Evolutionary conservation across 2,888 invertebrate species (phyloP), one percentile per base, ranked within the genome.

Genomic region (Torymus texanus): DNA sequence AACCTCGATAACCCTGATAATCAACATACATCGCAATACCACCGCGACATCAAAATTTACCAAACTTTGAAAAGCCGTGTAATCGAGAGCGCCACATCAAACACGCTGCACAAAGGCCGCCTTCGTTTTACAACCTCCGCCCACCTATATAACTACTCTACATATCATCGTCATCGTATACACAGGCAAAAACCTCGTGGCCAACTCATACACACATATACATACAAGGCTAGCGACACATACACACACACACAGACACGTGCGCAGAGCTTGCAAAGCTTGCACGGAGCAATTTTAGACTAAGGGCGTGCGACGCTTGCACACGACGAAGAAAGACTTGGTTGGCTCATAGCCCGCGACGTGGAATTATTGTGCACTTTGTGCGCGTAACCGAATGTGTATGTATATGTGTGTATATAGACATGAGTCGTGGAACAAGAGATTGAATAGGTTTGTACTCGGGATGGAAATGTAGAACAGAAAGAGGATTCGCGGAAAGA

Each of bases 201-300:
- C 41, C 41, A 41, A 41, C 41, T 5, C 41, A 41, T 8, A 41
- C 8, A 29, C 4, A 29, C 29, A 29, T 3, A 29, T 5, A 24
- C 24, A 41, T 8, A 41, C 41, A 41, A 41, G 41, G 41, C 41
- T 41, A 8, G 41, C 41, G 41, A 41, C 41, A 41, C 41, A 1
- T 8, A 21, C 21, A 21, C 21, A 21, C 21, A 21, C 21, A 21
- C 21, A 21, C 21, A 21, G 1, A 21, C 21, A 21, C 21, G 2
- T 2, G 21, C 2, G 2, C 21, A 21, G 41, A 5, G 41, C 24
- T 41, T 24, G 59, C 59, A 21, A 21, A 63, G n/a, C 2, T 18
- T 53, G 51, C 56, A 2, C 24, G 10, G 41, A 82, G 85, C 88
- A 89, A 88, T 88, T 88, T 88, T 88, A 89, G 88, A 87, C 86